These are phyloP conservation scores for Bombus cullumanus DNA, from an alignment of 1,140 invertebrate species.

Conservation along the genomic window DNA sequence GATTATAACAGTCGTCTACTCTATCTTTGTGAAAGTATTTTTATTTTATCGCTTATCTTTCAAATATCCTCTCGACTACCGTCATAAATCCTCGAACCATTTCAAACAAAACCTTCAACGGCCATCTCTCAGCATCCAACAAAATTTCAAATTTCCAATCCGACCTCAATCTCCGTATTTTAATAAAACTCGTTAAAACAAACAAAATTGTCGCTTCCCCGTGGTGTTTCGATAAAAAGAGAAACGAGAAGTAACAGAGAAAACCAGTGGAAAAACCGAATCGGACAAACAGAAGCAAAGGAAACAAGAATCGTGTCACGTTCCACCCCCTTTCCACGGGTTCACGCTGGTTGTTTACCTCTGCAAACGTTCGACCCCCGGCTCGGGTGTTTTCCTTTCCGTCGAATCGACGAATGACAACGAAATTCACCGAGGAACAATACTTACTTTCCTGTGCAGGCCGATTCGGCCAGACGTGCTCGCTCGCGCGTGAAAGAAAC, in stretches of 20 bases:
- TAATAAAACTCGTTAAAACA: not conserved
- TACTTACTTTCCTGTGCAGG: slow-evolving; percentile 34
- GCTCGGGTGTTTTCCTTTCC: slow-evolving; percentile 57
- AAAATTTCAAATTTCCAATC: not conserved
- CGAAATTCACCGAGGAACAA: slow-evolving; percentile 36
- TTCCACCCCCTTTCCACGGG: slow-evolving; percentile 7
- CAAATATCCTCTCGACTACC: no score
- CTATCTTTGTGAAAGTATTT: no score
- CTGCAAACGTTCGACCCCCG: slow-evolving; percentile 25
- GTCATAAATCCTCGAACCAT: no score
- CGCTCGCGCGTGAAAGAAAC: slow-evolving; percentile 27
- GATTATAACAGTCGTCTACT: no score
- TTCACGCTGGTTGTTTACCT: slow-evolving; percentile 49
- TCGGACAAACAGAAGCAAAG: not conserved
- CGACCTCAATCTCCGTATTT: not conserved
- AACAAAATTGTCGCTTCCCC: not conserved
- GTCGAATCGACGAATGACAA: slow-evolving; percentile 52
- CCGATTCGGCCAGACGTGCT: not conserved
- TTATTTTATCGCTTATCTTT: no score
- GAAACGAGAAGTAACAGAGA: not conserved
- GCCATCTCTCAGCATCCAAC: not conserved
- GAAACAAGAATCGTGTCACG: slow-evolving; percentile 18
- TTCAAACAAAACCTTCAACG: not conserved
- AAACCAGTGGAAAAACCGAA: not conserved
- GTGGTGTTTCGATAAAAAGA: not conserved